Evolutionary conservation across 2,113 vertebrate species (phyloP).

Genomic region (Cyanocitta stelleri): DNA sequence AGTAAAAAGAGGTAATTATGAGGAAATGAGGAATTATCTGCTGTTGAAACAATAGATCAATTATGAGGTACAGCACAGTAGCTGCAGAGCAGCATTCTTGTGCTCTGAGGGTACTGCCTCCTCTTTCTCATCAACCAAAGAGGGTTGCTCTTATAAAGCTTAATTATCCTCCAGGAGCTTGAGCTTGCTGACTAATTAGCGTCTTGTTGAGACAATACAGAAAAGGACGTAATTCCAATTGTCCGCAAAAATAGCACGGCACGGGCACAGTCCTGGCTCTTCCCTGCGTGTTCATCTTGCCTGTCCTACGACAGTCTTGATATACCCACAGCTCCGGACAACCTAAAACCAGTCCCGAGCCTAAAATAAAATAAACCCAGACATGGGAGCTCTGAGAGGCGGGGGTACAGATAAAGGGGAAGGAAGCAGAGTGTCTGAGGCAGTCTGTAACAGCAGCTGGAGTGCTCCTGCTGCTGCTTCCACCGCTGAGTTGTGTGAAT

Average conservation of each 20-base stretch:
- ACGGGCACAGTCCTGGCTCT: not conserved
- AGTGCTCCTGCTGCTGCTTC: not conserved
- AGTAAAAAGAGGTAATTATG: conserved; percentile 34
- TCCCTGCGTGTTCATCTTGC: fast-evolving
- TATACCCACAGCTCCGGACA: not conserved
- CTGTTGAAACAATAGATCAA: conserved; percentile 58
- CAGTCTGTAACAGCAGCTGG: not conserved
- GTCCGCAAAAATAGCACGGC: not conserved
- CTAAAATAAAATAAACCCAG: not conserved
- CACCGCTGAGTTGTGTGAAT: fast-evolving
- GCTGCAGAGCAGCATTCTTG: conserved; percentile 52
- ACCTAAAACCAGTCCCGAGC: not conserved
- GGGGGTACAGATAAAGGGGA: not conserved
- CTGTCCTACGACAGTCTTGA: not conserved
- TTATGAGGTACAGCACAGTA: conserved; percentile 22
- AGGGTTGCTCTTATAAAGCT: not conserved
- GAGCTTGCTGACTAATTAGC: conserved; percentile 37
- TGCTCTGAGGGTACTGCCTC: conserved; percentile 33
- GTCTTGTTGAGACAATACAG: conserved; percentile 41
- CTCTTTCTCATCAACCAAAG: not conserved
- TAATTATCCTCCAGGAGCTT: conserved; percentile 24
- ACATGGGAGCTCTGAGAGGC: not conserved
- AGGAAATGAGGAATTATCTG: conserved; percentile 49
- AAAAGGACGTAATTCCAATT: not conserved
- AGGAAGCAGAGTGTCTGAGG: not conserved